Base-by-base conservation (phyloP, 2,888 invertebrate genomes). In the Lysandra coridon region DNA sequence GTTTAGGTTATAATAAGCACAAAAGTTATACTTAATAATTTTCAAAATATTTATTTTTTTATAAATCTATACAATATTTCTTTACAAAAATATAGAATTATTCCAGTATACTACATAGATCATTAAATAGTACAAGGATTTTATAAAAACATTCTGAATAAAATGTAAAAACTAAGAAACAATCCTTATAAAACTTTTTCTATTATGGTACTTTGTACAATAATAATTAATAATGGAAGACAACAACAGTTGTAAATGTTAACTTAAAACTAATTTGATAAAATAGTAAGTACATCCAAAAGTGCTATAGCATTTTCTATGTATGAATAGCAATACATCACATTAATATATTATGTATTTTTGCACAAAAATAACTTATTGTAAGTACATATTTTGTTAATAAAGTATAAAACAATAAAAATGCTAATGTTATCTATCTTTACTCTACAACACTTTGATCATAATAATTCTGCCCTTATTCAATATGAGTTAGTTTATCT, bases 231-330 rank as follows among this genome's bases (percentile, higher is more conserved):
- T 49, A 60, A 14, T 60, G 60, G n/a, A 60, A 60, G 60, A n/a
- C n/a, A 60, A 60, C 1, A 14, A 57, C 57, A 57, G 14, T 57
- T n/a, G 5, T 60, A 17, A 60, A n/a, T 6, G n/a, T 60, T n/a
- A 60, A 60, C 60, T 60, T 60, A 57, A 57, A 57, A 57, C 57
- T 57, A 60, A 60, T 60, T 60, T 60, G 60, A 60, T 6, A 60
- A 60, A 60, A 60, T 60, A 60, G n/a, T 60, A 60, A 60, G 57
- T 57, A 57, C 57, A 57, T 17, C 17, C 44, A 44, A 44, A 44
- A 2, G 44, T 57, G 3, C 57, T 17, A 57, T 57, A 17, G 14
- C 14, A 14, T 60, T 60, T 60, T 60, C n/a, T 17, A 40, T 40
- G 40, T 40, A 40, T 40, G 40, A 40, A 40, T 40, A 40, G 40